Evolutionary conservation across 2,113 vertebrate genomes (phyloP), one percentile per base, ranked within the genome.

Genomic region (Caretta caretta): DNA sequence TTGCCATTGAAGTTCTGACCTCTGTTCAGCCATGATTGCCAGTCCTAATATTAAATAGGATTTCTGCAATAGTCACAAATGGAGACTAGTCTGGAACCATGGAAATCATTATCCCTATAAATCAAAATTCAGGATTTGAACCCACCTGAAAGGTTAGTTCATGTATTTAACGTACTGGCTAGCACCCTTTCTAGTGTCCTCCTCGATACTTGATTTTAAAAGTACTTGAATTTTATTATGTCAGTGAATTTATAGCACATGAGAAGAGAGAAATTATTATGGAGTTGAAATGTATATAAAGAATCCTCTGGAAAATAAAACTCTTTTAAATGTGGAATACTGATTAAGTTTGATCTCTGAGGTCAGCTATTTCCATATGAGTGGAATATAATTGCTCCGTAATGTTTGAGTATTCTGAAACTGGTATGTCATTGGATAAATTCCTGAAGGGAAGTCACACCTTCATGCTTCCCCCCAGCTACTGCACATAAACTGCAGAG

Each of bases 321-420:
- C 16, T 10, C 24, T 53, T 46, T 83, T 8, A 35, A 54, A 42
- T 20, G 24, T 38, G 25, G 4, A 54, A 56, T 42, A 35, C 76
- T 88, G 89, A 80, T 93, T 90, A 54, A 0, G 54, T 76, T 87
- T 91, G 95, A 93, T 94, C 93, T 94, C 89, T 95, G 94, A 86
- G 89, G 59, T 62, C 49, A 59, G 78, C 87, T 93, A 1, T 84
- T 95, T 96, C 80, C 8, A 27, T 86, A 86, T 3, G 69, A 86
- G 83, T 93, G 89, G 83, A 94, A 90, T 72, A 62, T 86, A 93
- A 82, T 1, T 86, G 92, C 92, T 94, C 90, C 79, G 49, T 82
- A 81, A 81, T 27, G 81, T 29, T 4, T 25, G 57, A 91, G 54
- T 25, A 3, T 59, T 59, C 0, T 27, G 76, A 89, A 93, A 95